Conservation (phyloP, 2,888 invertebrate species). For the Euspilapteryx auroguttella region DNA sequence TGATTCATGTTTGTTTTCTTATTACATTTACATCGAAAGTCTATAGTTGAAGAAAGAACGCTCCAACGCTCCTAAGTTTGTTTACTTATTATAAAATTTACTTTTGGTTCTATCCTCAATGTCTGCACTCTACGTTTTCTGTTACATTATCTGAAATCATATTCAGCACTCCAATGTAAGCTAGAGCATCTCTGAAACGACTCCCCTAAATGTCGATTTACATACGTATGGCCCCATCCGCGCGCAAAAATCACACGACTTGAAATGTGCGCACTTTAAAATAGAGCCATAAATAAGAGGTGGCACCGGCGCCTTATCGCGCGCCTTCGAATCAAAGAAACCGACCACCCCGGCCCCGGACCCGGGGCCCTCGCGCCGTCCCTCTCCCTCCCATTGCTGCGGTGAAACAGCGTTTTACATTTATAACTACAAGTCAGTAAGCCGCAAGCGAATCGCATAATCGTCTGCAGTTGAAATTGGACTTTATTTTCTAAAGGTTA, state of each 20-base stretch:
- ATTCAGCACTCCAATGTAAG: no score
- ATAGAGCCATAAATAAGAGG: conserved; percentile 57
- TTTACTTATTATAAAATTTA: no score
- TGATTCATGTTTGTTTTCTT: no score
- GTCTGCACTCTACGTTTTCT: no score
- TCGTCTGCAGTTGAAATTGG: conserved; percentile 8
- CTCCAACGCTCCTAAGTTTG: no score
- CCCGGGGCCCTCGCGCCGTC: conserved; percentile 12
- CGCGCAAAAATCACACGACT: conserved; percentile 39
- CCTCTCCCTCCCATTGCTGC: conserved; percentile 21
- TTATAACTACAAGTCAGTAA: conserved; percentile 58
- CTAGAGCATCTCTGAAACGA: no score
- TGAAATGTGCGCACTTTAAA: conserved; percentile 44
- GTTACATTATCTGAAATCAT: no score
- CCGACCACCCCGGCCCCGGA: conserved; percentile 17
- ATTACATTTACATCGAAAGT: no score
- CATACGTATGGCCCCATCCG: no score
- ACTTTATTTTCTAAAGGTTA: conserved; percentile 13
- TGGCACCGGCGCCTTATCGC: conserved; percentile 49
- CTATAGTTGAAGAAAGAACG: no score
- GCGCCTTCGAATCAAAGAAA: conserved; percentile 48
- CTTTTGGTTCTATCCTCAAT: no score
- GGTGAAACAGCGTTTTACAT: conserved; percentile 52
- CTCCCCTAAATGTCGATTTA: no score
- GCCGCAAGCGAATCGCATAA: conserved; percentile 18